phyloP scores from a whole-genome alignment of 2,797 vertebrate species.

The Microctenopoma lineatum region DNA sequence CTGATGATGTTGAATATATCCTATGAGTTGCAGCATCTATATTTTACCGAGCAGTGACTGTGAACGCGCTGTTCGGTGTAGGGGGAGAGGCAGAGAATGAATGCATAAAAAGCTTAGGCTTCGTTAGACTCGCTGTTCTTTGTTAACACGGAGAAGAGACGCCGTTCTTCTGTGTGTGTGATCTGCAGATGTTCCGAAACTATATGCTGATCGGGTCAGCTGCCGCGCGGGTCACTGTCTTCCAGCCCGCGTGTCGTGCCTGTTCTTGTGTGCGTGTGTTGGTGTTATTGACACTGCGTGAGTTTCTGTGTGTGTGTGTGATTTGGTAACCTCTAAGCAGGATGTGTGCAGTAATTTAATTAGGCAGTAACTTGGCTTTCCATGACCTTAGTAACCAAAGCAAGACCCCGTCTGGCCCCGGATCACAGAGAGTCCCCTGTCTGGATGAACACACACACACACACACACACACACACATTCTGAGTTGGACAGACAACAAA shows the following conservation, averaged over 20 bases:
- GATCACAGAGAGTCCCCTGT: conserved; percentile 71
- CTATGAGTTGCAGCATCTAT: background rate
- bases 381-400: conserved; percentile 67
- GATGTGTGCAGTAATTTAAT: conserved; percentile 81
- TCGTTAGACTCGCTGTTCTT: conserved; percentile 62
- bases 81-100: conserved; percentile 8
- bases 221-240: conserved; percentile 61
- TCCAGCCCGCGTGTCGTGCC: conserved; percentile 61
- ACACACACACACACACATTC: conserved; percentile 18
- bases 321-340: conserved; percentile 63
- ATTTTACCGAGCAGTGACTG: background rate
- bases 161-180: conserved; percentile 35
- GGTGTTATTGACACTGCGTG: background rate
- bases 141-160: conserved; percentile 78
- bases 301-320: conserved; percentile 30
- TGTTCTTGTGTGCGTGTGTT: conserved; percentile 12
- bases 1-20: background rate
- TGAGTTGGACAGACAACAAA: background rate
- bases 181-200: conserved; percentile 66
- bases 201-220: conserved; percentile 67
- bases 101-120: conserved; percentile 73
- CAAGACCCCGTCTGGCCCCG: conserved; percentile 57
- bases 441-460: conserved; percentile 44
- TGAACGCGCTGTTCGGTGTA: background rate
- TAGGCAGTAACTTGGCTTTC: conserved; percentile 71